Evolutionary conservation across 1,140 invertebrate genomes (phyloP).

Genomic region (Platyura marginata): DNA sequence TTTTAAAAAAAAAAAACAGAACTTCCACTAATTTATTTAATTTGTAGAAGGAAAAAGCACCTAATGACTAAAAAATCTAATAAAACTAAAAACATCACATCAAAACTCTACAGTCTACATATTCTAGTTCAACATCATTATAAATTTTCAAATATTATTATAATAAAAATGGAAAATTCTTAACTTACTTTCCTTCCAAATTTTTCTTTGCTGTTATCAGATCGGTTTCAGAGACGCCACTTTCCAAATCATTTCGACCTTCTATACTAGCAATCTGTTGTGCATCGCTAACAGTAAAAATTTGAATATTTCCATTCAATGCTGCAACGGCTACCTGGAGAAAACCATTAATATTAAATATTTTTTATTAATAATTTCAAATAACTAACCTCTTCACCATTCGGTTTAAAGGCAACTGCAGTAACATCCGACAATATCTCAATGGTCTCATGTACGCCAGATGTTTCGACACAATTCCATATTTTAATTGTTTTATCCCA

Average conservation of each 20-base stretch:
- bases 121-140: too few relatives aligned
- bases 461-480: slow-evolving; percentile 73
- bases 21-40: too few relatives aligned
- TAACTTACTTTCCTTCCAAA: slow-evolving; percentile 61
- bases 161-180: too few relatives aligned
- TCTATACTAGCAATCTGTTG: slow-evolving; percentile 64
- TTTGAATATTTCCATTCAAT: slow-evolving; percentile 70
- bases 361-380: too few relatives aligned
- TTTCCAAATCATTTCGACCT: slow-evolving; percentile 73
- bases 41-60: too few relatives aligned
- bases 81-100: too few relatives aligned
- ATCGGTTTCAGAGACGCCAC: slow-evolving; percentile 64
- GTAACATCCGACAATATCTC: slow-evolving; percentile 64
- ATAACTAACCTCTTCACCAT: slow-evolving; percentile 60
- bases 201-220: slow-evolving; percentile 73
- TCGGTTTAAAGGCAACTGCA: slow-evolving; percentile 66
- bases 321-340: slow-evolving; percentile 68
- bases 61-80: too few relatives aligned
- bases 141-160: too few relatives aligned
- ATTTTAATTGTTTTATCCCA: slow-evolving; percentile 88
- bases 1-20: too few relatives aligned
- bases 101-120: too few relatives aligned
- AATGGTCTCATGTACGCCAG: slow-evolving; percentile 66
- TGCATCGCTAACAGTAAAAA: slow-evolving; percentile 58
- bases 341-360: slow-evolving; percentile 1